Evolutionary conservation across 2,113 vertebrate species (phyloP), one percentile per base, ranked within the genome.

Genomic region (Diphyllodes magnificus): DNA sequence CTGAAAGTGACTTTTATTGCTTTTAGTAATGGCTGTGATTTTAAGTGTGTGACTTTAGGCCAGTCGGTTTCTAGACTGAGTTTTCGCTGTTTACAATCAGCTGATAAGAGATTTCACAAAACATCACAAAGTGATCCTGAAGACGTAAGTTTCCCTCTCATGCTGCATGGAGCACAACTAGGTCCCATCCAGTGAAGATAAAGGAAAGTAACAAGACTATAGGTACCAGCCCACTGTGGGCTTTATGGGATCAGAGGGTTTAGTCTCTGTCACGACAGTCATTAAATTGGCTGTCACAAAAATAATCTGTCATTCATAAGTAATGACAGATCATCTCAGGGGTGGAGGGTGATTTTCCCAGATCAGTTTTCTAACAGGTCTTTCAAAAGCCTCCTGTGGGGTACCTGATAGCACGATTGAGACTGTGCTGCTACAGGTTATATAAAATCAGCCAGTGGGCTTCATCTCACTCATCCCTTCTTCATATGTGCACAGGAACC

Each of bases 401-500:
- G 6, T n/a, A 25, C 20, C 17, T 5, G 23, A 19, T 5, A 27
- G 11, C 27, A 17, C 1, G 4, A 22, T 0, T 8, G 37, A 53
- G 35, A 31, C 2, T 7, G 45, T 11, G 15, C 42, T 45, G 60
- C 30, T 13, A 4, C 0, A 42, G 25, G 10, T 18, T 40, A 10
- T 11, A 10, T 2, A n/a, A 22, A 65, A 78, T 7, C 2, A 22
- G 37, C 8, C 6, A 40, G 35, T 0, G 39, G 68, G 40, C 22
- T 91, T 56, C 28, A 8, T 19, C 49, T 33, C 63, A 18, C 65
- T 37, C 49, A 47, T 44, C 16, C 23, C 50, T 22, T 16, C 14
- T 1, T 8, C 27, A 9, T 8, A 3, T 0, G 15, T 2, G 7
- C 40, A 10, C 2, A 6, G 37, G 12, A 23, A 27, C 7, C 7